A percentile compares a stretch with the other conserved stretches of the same genome.
Conservation (phyloP, 2,888 invertebrate genomes). For the Agrotis clavis region DNA sequence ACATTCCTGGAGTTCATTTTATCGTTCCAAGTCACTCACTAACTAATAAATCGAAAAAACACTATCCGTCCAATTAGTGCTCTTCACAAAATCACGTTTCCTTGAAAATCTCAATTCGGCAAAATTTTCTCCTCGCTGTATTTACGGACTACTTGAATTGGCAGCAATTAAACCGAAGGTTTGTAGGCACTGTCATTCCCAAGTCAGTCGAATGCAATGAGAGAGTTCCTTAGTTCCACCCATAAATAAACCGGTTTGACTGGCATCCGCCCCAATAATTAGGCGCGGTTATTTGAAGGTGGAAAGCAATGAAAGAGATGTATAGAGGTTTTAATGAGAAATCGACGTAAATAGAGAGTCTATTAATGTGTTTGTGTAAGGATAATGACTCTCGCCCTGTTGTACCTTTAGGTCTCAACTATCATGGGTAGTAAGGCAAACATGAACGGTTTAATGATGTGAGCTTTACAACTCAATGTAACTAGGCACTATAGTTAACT, state of each 20-base stretch:
- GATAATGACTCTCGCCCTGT: conserved; percentile 23
- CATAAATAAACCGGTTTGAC: conserved; percentile 62
- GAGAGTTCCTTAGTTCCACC: conserved; percentile 41
- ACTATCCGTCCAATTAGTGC: conserved; percentile 35
- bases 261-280: conserved; percentile 62
- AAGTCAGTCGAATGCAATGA: conserved; percentile 54
- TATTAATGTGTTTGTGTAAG: conserved; percentile 44
- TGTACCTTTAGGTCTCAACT: not conserved
- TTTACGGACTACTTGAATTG: conserved; percentile 52
- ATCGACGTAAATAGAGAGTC: conserved; percentile 45
- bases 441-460: not conserved
- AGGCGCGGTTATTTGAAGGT: conserved; percentile 57
- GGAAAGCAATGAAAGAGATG: conserved; percentile 59
- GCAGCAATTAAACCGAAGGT: conserved; percentile 56
- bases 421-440: conserved; percentile 8
- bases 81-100: conserved; percentile 33
- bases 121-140: conserved; percentile 40
- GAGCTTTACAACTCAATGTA: not conserved
- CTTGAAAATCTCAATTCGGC: conserved; percentile 30
- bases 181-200: conserved; percentile 37
- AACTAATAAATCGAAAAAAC: conserved; percentile 2
- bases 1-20: not conserved
- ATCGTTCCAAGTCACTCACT: not conserved
- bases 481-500: not conserved
- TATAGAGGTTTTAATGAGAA: conserved; percentile 55